phyloP scores from a whole-genome alignment of 2,113 vertebrate species.

The Tetrax tetrax region DNA sequence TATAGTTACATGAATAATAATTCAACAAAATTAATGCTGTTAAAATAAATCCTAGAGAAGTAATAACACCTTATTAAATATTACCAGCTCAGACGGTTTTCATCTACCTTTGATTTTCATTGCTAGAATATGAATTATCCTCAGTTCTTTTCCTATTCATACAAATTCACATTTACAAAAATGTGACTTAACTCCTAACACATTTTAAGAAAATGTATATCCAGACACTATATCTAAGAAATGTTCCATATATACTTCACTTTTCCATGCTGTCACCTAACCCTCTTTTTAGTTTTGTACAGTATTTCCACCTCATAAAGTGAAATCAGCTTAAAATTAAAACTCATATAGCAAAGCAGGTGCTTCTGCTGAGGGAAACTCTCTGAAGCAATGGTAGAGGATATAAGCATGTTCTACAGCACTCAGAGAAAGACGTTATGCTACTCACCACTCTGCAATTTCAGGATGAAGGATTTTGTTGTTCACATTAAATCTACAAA shows the following conservation, averaged over 20 bases:
- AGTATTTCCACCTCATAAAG: neutral
- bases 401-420: neutral
- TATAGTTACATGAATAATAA: neutral
- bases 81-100: conserved; percentile 45
- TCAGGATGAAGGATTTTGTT: conserved; percentile 88
- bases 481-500: conserved; percentile 86
- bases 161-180: neutral
- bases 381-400: neutral
- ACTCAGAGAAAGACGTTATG: neutral
- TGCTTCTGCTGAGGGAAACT: neutral
- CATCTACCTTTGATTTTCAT: neutral
- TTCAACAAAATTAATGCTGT: conserved; percentile 26
- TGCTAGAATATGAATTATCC: conserved; percentile 41
- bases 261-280: neutral
- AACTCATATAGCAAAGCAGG: neutral
- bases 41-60: conserved; percentile 62
- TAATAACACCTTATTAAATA: conserved; percentile 62
- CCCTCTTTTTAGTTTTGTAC: neutral
- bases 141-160: neutral
- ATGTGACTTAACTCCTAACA: neutral
- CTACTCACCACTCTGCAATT: conserved; percentile 91
- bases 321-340: neutral
- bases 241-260: neutral
- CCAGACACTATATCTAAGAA: neutral
- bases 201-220: neutral